phyloP scores from a whole-genome alignment of 2,888 invertebrate genomes.

The Andrena bicolor region DNA sequence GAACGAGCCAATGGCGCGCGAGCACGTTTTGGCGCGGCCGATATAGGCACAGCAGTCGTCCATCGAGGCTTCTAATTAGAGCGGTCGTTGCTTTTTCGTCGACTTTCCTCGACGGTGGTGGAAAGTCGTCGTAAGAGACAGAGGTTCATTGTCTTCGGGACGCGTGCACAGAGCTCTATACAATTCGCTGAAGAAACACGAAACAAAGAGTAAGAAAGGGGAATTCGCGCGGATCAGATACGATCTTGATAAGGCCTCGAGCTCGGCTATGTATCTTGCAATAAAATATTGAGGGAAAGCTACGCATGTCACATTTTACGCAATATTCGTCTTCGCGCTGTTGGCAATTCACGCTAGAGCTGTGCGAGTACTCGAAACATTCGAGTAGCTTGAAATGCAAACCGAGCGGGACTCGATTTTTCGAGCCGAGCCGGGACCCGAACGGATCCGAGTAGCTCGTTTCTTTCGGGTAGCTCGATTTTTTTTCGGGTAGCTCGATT shows the following conservation, averaged over 20 bases:
- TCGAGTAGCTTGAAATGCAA: no score
- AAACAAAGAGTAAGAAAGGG: slow-evolving; percentile 30
- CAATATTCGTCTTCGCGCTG: not conserved
- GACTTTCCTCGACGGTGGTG: slow-evolving; percentile 42
- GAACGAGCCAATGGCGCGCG: slow-evolving; percentile 33
- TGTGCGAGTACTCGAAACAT: no score
- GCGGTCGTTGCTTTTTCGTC: slow-evolving; percentile 21
- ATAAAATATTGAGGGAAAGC: slow-evolving; percentile 13
- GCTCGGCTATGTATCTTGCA: slow-evolving; percentile 23
- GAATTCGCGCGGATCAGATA: slow-evolving; percentile 34
- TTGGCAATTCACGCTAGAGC: not conserved
- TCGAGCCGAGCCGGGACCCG: no score
- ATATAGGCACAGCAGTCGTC: not conserved
- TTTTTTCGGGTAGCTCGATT: no score
- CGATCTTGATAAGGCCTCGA: slow-evolving; percentile 21
- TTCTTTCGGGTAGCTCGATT: no score
- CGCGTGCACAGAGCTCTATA: slow-evolving; percentile 2
- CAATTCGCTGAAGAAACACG: slow-evolving; percentile 31
- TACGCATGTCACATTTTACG: not conserved
- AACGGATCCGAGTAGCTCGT: no score
- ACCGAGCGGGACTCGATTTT: no score
- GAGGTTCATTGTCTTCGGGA: slow-evolving; percentile 51
- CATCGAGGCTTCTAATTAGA: slow-evolving; percentile 55
- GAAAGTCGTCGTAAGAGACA: slow-evolving; percentile 59
- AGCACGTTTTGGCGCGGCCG: slow-evolving; percentile 19